Conservation (phyloP, 1,140 invertebrate genomes). For the Brachionus angularis region DNA sequence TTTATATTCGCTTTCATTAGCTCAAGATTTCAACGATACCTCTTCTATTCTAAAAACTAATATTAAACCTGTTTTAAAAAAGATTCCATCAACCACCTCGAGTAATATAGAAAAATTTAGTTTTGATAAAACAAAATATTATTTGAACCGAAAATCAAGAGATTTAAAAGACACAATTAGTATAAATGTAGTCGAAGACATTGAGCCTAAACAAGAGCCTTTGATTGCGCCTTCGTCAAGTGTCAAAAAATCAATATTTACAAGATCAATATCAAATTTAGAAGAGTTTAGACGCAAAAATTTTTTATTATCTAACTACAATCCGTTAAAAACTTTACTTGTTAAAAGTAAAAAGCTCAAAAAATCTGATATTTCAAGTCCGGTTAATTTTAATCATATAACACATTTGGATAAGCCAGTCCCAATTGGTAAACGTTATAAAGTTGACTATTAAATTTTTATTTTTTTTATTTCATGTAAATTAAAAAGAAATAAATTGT, state of each 20-base stretch:
- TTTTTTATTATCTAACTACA: constrained; percentile 9
- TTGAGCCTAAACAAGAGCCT: not conserved
- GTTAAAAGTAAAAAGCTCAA: constrained; percentile 37
- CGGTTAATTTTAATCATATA: constrained; percentile 38
- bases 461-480: not conserved
- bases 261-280: constrained; percentile 15
- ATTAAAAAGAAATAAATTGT: not conserved
- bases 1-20: not conserved
- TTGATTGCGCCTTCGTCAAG: not conserved
- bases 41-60: too few species aligned
- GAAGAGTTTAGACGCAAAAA: constrained; percentile 5
- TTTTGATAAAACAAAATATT: too few species aligned
- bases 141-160: too few species aligned
- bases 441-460: constrained; percentile 31
- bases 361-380: constrained; percentile 39
- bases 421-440: constrained; percentile 37
- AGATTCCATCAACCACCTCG: too few species aligned
- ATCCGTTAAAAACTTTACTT: not conserved
- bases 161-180: too few species aligned
- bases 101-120: too few species aligned
- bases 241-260: not conserved
- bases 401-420: constrained; percentile 42
- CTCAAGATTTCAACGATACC: too few species aligned
- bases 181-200: too few species aligned
- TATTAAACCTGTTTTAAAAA: too few species aligned